Conservation (phyloP, 2,113 vertebrate genomes). For the Mixornis gularis region DNA sequence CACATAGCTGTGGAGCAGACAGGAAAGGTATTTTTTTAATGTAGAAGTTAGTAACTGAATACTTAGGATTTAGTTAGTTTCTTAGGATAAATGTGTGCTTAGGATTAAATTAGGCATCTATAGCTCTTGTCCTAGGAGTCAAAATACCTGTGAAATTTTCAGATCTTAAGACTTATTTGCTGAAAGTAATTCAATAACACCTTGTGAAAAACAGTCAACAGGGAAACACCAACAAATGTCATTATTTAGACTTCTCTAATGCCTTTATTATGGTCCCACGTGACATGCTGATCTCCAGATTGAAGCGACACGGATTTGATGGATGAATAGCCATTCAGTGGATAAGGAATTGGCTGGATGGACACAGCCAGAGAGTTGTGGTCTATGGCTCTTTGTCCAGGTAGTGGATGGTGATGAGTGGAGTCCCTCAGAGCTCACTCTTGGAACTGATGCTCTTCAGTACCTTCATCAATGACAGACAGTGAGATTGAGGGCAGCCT, state of each 20-base stretch:
- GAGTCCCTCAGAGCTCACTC: background rate
- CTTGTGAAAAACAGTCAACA: background rate
- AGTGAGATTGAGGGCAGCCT: background rate
- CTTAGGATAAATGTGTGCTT: background rate
- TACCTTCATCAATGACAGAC: background rate
- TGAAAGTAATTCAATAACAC: background rate
- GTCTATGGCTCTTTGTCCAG: background rate
- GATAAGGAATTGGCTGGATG: background rate
- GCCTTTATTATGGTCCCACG: rapidly evolving
- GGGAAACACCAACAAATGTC: background rate
- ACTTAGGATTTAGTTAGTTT: background rate
- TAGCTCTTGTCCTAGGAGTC: background rate
- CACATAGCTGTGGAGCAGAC: background rate
- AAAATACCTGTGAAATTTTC: background rate
- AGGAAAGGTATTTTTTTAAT: background rate
- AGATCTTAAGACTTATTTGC: background rate
- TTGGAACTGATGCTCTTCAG: background rate
- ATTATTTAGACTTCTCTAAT: background rate
- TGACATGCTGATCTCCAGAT: background rate
- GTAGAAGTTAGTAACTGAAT: background rate
- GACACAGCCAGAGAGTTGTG: background rate
- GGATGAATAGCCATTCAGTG: background rate
- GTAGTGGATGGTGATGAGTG: background rate
- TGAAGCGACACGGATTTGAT: background rate
- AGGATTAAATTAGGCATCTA: background rate